These are phyloP conservation scores for Haliclona indistincta DNA, from an alignment of 37 sponge, comb jelly and placozoan species.

Conservation along the genomic window DNA sequence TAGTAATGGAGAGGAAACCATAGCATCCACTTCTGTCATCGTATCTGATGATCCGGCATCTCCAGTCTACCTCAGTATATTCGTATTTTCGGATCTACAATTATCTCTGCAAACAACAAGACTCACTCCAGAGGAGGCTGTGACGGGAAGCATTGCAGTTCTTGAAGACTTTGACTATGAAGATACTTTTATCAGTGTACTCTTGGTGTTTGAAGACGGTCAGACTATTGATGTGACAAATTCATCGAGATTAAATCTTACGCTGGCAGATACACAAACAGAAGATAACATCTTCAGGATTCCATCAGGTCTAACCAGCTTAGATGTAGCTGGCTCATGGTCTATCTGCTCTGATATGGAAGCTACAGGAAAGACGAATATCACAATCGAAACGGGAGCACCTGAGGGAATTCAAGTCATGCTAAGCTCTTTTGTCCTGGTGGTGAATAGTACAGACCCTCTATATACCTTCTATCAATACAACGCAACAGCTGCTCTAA, in stretches of 20 bases:
- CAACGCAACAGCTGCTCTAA: too few species aligned
- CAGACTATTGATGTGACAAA: constrained; percentile 1
- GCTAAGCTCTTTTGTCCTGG: too few species aligned
- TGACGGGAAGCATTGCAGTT: neutral
- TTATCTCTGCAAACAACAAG: neutral
- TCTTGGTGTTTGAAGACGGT: constrained; percentile 5
- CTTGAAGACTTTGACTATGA: neutral
- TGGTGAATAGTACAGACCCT: too few species aligned
- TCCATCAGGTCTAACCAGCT: too few species aligned
- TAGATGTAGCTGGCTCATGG: too few species aligned
- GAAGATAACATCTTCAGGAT: neutral
- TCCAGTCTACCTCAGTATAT: neutral
- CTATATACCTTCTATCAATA: too few species aligned
- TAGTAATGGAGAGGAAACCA: neutral
- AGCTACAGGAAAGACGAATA: too few species aligned
- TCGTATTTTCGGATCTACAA: neutral
- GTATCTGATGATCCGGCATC: neutral
- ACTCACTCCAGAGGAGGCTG: neutral
- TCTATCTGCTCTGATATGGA: too few species aligned
- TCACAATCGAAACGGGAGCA: too few species aligned
- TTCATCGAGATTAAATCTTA: neutral
- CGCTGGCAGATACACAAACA: neutral
- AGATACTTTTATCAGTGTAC: neutral
- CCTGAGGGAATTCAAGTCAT: too few species aligned
- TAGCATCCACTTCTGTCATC: neutral